A percentile compares a stretch with the other conserved stretches of the same genome.
These are phyloP conservation scores for Aphodius sticticus DNA, from an alignment of 2,888 invertebrate genomes.

Conservation along the genomic window DNA sequence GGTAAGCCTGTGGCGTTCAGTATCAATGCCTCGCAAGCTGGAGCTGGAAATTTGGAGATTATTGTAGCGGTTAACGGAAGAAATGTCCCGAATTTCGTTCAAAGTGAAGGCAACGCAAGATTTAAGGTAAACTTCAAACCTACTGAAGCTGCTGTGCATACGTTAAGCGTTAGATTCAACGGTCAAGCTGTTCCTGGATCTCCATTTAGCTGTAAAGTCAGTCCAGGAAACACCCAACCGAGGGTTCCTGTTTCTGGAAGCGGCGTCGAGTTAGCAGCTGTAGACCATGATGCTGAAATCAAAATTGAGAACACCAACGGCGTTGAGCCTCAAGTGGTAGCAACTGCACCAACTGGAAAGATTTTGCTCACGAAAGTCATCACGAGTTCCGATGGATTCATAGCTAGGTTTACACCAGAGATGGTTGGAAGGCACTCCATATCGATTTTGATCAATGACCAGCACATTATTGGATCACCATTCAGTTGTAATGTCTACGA, in stretches of 20 bases:
- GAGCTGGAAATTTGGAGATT: slow-evolving; percentile 96
- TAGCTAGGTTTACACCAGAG: slow-evolving; percentile 82
- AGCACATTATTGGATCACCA: slow-evolving; percentile 89
- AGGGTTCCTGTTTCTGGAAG: slow-evolving; percentile 70
- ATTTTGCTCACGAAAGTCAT: slow-evolving; percentile 78
- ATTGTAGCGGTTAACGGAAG: slow-evolving; percentile 96
- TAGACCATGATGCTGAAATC: slow-evolving; percentile 69
- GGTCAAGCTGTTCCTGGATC: slow-evolving; percentile 85
- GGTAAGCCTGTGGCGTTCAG: slow-evolving; percentile 94
- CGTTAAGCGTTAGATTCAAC: slow-evolving; percentile 84
- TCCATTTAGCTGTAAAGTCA: slow-evolving; percentile 91
- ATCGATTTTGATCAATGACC: slow-evolving; percentile 81
- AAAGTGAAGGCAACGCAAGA: slow-evolving; percentile 95
- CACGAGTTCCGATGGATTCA: slow-evolving; percentile 73
- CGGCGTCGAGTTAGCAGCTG: slow-evolving; percentile 74
- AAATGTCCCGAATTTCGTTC: slow-evolving; percentile 98
- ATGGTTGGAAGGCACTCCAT: slow-evolving; percentile 89
- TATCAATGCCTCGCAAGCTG: slow-evolving; percentile 82
- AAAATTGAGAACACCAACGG: slow-evolving; percentile 66
- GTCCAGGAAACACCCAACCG: slow-evolving; percentile 68
- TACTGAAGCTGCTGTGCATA: slow-evolving; percentile 90
- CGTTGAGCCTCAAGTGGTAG: slow-evolving; percentile 74
- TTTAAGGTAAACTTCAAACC: slow-evolving; percentile 97
- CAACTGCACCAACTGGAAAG: slow-evolving; percentile 85
- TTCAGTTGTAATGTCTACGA: slow-evolving; percentile 95